Conservation (phyloP, 2,113 vertebrate species). For the Brachionichthys hirsutus region DNA sequence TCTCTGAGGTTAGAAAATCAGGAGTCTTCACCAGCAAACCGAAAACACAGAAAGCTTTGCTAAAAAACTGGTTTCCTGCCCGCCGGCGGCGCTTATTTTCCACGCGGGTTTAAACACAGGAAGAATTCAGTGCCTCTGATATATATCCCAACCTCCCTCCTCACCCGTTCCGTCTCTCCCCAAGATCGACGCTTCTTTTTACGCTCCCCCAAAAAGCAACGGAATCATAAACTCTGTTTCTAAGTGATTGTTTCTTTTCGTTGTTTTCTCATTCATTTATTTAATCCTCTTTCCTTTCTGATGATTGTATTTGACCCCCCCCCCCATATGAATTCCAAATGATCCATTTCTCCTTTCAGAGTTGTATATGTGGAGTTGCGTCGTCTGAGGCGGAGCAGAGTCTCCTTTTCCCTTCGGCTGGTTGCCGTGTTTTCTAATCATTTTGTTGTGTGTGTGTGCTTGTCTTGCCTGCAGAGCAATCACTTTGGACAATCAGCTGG, state of each 20-base stretch:
- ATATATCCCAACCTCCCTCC: slow-evolving; percentile 10
- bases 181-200: slow-evolving; percentile 28
- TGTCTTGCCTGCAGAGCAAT: slow-evolving; percentile 80
- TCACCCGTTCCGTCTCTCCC: slow-evolving; percentile 12
- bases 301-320: slow-evolving; percentile 38
- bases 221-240: slow-evolving; percentile 27
- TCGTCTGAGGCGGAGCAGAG: slow-evolving; percentile 10
- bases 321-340: slow-evolving; percentile 43
- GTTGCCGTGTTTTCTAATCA: slow-evolving; percentile 20
- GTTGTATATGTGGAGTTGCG: slow-evolving; percentile 29
- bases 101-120: slow-evolving; percentile 35
- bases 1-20: slow-evolving; percentile 35
- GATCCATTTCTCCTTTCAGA: slow-evolving; percentile 43
- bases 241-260: slow-evolving; percentile 20
- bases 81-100: slow-evolving; percentile 21
- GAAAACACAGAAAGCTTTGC: slow-evolving; percentile 45
- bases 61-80: slow-evolving; percentile 41
- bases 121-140: slow-evolving; percentile 30
- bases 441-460: slow-evolving; percentile 7
- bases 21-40: slow-evolving; percentile 29
- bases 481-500: slow-evolving; percentile 88
- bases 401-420: slow-evolving; percentile 5
- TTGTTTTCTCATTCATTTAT: slow-evolving; percentile 51
- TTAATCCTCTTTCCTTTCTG: slow-evolving; percentile 53
- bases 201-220: slow-evolving; percentile 21